Conservation (phyloP, 2,888 invertebrate species). For the Alentia gelatinosa region DNA sequence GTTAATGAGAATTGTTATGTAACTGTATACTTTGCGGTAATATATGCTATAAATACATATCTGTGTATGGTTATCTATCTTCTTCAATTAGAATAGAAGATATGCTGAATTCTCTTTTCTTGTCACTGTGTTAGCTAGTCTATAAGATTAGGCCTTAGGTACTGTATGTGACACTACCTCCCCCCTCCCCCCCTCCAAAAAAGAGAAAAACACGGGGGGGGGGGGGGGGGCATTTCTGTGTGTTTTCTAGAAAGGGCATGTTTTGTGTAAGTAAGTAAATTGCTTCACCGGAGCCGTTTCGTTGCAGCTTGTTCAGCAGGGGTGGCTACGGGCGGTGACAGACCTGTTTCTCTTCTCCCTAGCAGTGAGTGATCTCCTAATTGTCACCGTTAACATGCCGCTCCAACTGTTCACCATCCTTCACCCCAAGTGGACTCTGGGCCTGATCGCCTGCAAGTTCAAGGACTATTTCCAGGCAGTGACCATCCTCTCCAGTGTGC, state of each 20-base stretch:
- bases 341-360: constrained; percentile 72
- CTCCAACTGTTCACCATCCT: constrained; percentile 68
- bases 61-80: too few relatives aligned
- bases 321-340: constrained; percentile 67
- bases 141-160: not conserved
- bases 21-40: too few relatives aligned
- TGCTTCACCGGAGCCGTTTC: not conserved
- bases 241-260: not conserved
- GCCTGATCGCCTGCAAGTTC: constrained; percentile 69
- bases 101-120: not conserved
- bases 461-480: constrained; percentile 70
- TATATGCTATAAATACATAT: too few relatives aligned
- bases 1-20: too few relatives aligned
- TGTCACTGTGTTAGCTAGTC: not conserved
- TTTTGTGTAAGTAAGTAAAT: not conserved
- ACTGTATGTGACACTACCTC: not conserved
- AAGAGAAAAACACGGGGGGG: too few relatives aligned
- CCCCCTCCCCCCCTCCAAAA: not conserved
- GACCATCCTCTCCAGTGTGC: constrained; percentile 68
- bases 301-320: not conserved
- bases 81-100: too few relatives aligned
- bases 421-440: constrained; percentile 70
- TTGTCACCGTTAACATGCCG: constrained; percentile 72
- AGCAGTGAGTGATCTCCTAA: constrained; percentile 71
- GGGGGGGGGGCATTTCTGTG: too few relatives aligned